phyloP scores from a whole-genome alignment of 2,797 vertebrate genomes.

The Leptodactylus fallax region DNA sequence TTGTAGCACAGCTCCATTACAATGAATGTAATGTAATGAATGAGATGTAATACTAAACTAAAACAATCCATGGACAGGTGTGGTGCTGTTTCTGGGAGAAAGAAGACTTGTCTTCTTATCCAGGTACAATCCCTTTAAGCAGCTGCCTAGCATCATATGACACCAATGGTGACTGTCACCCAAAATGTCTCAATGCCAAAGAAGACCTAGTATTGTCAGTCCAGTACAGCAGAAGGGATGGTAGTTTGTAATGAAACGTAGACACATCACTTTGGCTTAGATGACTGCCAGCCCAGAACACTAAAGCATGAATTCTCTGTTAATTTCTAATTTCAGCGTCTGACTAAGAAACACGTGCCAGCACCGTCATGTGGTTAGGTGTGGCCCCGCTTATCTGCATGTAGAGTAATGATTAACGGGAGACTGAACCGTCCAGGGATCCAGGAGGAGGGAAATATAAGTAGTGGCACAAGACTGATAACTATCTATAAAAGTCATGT shows the following conservation, averaged over 20 bases:
- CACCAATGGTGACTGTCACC: too few species aligned
- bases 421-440: not conserved
- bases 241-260: not conserved
- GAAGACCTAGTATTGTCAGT: not conserved
- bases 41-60: too few species aligned
- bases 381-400: not conserved
- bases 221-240: not conserved
- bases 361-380: slow-evolving; percentile 13
- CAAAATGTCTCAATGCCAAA: not conserved
- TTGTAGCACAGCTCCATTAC: too few species aligned
- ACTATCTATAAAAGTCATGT: not conserved
- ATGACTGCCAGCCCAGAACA: not conserved
- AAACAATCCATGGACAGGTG: too few species aligned
- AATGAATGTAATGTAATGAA: too few species aligned
- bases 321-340: not conserved
- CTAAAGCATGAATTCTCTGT: not conserved
- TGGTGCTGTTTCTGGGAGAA: too few species aligned
- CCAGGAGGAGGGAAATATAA: not conserved
- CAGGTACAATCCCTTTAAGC: too few species aligned
- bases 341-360: not conserved
- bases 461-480: not conserved
- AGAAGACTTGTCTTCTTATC: too few species aligned
- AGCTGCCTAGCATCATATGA: not conserved
- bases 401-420: slow-evolving; percentile 14
- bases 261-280: not conserved